Evolutionary conservation across 2,797 vertebrate genomes (phyloP).

Genomic region (Microctenopoma stevenorrisi): DNA sequence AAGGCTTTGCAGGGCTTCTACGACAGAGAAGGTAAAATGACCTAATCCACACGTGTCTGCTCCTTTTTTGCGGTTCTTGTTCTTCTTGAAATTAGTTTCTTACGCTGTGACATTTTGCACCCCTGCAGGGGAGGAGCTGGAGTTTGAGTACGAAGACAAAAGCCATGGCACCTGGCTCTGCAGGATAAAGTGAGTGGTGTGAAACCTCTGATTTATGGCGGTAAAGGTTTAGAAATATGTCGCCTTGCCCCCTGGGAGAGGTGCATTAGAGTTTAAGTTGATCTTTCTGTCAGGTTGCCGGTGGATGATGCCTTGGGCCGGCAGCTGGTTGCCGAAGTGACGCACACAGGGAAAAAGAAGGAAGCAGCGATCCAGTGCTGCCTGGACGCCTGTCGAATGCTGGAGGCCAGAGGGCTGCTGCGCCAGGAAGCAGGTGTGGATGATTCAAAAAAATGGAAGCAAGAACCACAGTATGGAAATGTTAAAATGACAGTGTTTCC

Average conservation of each 20-base stretch:
- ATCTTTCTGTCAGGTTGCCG: conserved; percentile 84
- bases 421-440: conserved; percentile 95
- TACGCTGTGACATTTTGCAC: not conserved
- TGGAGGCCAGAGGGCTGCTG: conserved; percentile 93
- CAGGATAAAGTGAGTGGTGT: conserved; percentile 89
- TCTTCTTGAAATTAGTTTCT: not conserved
- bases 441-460: not conserved
- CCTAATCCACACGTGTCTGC: not conserved
- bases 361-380: conserved; percentile 93
- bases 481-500: not conserved
- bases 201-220: not conserved
- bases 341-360: conserved; percentile 94
- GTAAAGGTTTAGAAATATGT: not conserved
- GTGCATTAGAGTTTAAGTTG: fast-evolving
- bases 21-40: conserved; percentile 91
- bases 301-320: conserved; percentile 93
- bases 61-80: not conserved
- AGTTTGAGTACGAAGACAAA: conserved; percentile 96
- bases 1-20: conserved; percentile 98
- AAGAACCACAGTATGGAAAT: not conserved
- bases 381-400: conserved; percentile 94
- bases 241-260: no score
- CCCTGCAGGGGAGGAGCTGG: conserved; percentile 92
- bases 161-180: conserved; percentile 94
- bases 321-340: conserved; percentile 94